Evolutionary conservation across 2,888 invertebrate genomes (phyloP).

Genomic region (Melieria crassipennis): DNA sequence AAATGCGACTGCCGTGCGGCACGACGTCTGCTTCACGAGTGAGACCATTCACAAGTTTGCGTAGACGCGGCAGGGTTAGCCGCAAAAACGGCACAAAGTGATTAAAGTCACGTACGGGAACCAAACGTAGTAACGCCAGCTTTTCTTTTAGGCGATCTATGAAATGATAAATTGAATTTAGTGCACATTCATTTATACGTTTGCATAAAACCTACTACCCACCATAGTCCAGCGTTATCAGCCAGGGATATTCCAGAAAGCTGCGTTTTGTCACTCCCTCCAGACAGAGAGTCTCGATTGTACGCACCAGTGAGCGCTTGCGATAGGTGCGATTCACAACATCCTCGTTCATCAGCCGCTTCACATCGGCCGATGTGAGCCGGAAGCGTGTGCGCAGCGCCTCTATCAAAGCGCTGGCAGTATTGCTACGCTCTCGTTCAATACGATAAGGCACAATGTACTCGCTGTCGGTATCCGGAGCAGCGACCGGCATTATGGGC

Average conservation of each 20-base stretch:
- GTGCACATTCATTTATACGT: not conserved
- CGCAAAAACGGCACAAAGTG: slow-evolving; percentile 69
- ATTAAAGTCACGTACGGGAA: slow-evolving; percentile 65
- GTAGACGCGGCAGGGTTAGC: slow-evolving; percentile 61
- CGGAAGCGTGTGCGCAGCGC: slow-evolving; percentile 49
- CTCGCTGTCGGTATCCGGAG: slow-evolving; percentile 49
- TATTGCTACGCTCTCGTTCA: slow-evolving; percentile 47
- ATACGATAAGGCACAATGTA: slow-evolving; percentile 53
- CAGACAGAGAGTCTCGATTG: slow-evolving; percentile 48
- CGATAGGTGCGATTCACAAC: slow-evolving; percentile 49
- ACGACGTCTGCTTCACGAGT: slow-evolving; percentile 64
- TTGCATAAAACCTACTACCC: slow-evolving; percentile 23
- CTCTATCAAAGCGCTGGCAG: slow-evolving; percentile 39
- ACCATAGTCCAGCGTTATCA: slow-evolving; percentile 56
- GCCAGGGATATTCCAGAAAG: slow-evolving; percentile 62
- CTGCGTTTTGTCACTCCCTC: slow-evolving; percentile 54
- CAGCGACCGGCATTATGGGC: not conserved
- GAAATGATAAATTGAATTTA: slow-evolving; percentile 5
- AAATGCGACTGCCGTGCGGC: slow-evolving; percentile 69
- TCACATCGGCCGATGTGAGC: slow-evolving; percentile 46
- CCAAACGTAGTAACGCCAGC: slow-evolving; percentile 61
- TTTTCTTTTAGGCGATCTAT: slow-evolving; percentile 60
- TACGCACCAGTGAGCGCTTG: slow-evolving; percentile 41
- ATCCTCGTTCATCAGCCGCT: slow-evolving; percentile 52
- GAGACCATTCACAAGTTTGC: slow-evolving; percentile 49